phyloP scores from a whole-genome alignment of 1,140 invertebrate genomes.

The Uloborus diversus region DNA sequence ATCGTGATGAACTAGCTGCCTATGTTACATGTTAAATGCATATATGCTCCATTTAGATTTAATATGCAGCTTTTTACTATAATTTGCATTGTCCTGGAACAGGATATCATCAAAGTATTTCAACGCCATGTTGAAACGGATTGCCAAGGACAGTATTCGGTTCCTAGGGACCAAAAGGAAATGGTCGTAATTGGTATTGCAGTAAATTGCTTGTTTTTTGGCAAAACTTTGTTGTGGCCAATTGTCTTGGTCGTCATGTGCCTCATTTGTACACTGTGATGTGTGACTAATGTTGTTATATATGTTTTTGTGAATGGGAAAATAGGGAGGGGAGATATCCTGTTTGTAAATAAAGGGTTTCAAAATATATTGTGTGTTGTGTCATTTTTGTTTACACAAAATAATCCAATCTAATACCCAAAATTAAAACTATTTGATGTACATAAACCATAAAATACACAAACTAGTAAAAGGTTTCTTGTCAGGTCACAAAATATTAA shows the following conservation, averaged over 20 bases:
- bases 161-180: conserved; percentile 1
- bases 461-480: no score
- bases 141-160: conserved; percentile 8
- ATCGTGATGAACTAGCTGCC: conserved; percentile 14
- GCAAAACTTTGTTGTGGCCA: conserved; percentile 44
- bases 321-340: conserved; percentile 47
- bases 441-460: no score
- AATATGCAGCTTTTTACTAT: conserved; percentile 26
- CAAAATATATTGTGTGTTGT: background rate
- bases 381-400: background rate
- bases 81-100: conserved; percentile 13
- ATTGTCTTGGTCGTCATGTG: conserved; percentile 53
- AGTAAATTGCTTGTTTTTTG: conserved; percentile 35
- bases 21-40: conserved; percentile 8
- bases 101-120: conserved; percentile 40
- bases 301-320: conserved; percentile 50
- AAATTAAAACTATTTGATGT: no score
- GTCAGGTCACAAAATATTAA: no score
- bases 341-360: conserved; percentile 51
- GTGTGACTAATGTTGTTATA: conserved; percentile 55
- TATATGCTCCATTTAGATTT: conserved; percentile 10
- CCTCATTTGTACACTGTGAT: conserved; percentile 57
- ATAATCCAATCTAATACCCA: no score
- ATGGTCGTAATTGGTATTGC: conserved; percentile 1
- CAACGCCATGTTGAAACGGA: conserved; percentile 32